Conservation (phyloP, 1,140 invertebrate species). For the Drosophila arizonae region DNA sequence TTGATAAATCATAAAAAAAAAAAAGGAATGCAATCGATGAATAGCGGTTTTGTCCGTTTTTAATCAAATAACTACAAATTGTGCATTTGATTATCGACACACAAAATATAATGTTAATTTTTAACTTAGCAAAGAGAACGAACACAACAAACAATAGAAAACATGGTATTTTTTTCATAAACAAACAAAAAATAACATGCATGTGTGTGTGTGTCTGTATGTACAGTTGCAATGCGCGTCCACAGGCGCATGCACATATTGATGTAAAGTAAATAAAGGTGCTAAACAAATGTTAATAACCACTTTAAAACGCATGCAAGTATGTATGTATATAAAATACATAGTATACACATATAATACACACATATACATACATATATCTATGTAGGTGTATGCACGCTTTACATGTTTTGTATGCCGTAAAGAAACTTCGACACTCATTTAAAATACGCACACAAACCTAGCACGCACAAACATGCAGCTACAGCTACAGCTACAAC, state of each 20-base stretch:
- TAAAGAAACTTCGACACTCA: constrained; percentile 47
- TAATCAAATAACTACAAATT: neutral
- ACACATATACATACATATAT: constrained; percentile 16
- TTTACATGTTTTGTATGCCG: constrained; percentile 54
- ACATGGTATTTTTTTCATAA: neutral
- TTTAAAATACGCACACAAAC: constrained; percentile 16
- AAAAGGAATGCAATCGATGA: neutral
- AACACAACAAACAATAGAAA: neutral
- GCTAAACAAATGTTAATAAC: constrained; percentile 22
- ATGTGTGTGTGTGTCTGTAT: neutral
- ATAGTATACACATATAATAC: neutral
- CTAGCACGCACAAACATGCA: constrained; percentile 34
- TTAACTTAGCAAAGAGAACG: neutral
- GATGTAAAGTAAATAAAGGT: constrained; percentile 55
- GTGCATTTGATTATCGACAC: neutral
- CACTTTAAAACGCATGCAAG: constrained; percentile 7
- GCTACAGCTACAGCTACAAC: constrained; percentile 4
- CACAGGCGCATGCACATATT: constrained; percentile 36
- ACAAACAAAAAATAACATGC: constrained; percentile 46
- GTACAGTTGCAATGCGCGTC: constrained; percentile 27
- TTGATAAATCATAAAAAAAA: neutral
- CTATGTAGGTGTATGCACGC: constrained; percentile 32
- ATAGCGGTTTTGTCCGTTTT: neutral
- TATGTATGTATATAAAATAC: neutral
- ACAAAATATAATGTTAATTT: neutral